Evolutionary conservation across 2,888 invertebrate genomes (phyloP).

Genomic region (Tethea ocularis): DNA sequence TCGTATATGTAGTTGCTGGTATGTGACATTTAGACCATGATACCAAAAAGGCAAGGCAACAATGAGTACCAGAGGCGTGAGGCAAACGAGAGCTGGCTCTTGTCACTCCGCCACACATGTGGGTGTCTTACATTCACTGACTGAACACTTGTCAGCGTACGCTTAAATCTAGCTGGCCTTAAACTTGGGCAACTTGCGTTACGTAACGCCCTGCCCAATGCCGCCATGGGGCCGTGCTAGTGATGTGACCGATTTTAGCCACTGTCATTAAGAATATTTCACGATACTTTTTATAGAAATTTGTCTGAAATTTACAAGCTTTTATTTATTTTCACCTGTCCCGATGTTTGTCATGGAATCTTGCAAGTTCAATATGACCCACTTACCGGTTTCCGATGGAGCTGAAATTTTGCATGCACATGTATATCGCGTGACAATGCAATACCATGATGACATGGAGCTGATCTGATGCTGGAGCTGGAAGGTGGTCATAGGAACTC

Average conservation of each 20-base stretch:
- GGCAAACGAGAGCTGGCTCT: background rate
- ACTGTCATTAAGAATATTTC: background rate
- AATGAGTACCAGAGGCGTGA: background rate
- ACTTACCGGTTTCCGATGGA: no score
- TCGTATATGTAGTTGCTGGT: background rate
- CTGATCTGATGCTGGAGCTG: no score
- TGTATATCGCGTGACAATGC: no score
- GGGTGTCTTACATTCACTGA: constrained; percentile 16
- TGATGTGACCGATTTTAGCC: constrained; percentile 22
- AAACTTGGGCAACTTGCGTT: constrained; percentile 63
- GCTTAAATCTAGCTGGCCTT: constrained; percentile 58
- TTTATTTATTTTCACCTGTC: no score
- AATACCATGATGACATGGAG: no score
- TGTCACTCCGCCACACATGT: background rate
- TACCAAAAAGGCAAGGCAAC: constrained; percentile 3
- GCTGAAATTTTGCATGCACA: no score
- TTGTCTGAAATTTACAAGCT: no score
- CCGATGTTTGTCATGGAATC: no score
- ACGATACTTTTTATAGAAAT: no score
- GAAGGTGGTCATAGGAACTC: no score
- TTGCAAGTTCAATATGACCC: no score
- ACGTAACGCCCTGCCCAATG: constrained; percentile 50
- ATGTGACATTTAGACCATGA: background rate
- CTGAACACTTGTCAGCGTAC: constrained; percentile 27
- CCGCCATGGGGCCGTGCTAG: constrained; percentile 23